Evolutionary conservation across 1,140 invertebrate species (phyloP).

Genomic region (Pomacea maculata): DNA sequence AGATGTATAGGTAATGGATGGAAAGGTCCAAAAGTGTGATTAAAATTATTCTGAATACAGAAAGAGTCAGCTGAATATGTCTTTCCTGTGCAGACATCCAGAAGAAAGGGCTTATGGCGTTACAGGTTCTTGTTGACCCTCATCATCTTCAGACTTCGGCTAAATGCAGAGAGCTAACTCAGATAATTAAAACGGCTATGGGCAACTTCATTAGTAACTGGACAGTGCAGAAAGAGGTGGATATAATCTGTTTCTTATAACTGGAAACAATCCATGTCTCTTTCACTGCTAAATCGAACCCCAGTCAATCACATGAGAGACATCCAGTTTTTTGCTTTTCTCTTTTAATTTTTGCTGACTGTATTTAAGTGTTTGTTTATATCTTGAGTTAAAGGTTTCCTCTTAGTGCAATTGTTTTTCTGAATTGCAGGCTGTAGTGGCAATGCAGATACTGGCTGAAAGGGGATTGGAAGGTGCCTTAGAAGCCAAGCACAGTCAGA

Average conservation of each 20-base stretch:
- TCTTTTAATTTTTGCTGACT: not conserved
- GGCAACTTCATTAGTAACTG: constrained; percentile 19
- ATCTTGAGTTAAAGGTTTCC: not conserved
- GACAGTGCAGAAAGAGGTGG: constrained; percentile 46
- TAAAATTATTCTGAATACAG: no score
- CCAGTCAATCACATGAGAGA: not conserved
- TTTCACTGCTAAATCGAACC: not conserved
- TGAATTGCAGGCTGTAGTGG: constrained; percentile 45
- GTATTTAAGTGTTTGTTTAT: no score
- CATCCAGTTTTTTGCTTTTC: not conserved
- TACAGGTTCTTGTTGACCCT: constrained; percentile 44
- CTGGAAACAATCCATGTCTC: not conserved
- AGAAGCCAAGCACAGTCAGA: constrained; percentile 25
- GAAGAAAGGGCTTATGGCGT: constrained; percentile 50
- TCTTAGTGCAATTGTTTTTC: not conserved
- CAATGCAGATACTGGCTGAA: constrained; percentile 51
- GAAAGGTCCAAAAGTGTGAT: no score
- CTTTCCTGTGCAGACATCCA: constrained; percentile 39
- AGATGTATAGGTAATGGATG: no score
- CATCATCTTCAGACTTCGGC: constrained; percentile 25
- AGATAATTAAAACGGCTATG: constrained; percentile 40
- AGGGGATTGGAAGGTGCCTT: constrained; percentile 24
- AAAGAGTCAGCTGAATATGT: no score
- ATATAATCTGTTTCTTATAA: no score
- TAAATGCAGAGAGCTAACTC: constrained; percentile 31